phyloP scores from a whole-genome alignment of 23 tunicate genomes.

The Clavelina lepadiformis region DNA sequence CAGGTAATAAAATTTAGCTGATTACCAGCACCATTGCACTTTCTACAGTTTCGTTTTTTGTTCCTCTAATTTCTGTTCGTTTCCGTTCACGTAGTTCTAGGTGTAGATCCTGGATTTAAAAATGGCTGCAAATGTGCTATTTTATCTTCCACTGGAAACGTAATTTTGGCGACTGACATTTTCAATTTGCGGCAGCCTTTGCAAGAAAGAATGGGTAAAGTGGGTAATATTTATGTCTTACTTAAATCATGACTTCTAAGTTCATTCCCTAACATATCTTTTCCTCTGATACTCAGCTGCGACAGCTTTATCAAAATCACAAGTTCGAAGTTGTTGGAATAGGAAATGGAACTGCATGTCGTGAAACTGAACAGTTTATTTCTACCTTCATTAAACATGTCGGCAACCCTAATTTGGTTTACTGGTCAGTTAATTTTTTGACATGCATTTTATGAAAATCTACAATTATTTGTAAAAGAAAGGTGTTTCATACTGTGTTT shows the following conservation, averaged over 20 bases:
- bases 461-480: too few relatives aligned
- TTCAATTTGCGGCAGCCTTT: too few relatives aligned
- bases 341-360: slow-evolving; percentile 90
- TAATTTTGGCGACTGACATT: slow-evolving; percentile 60
- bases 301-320: slow-evolving; percentile 28
- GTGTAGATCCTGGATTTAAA: slow-evolving; percentile 85
- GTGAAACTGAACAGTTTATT: slow-evolving; percentile 67
- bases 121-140: slow-evolving; percentile 98
- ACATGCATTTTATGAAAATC: not conserved
- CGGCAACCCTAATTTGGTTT: slow-evolving; percentile 25
- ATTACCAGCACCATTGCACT: not conserved
- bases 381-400: slow-evolving; percentile 35
- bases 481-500: too few relatives aligned
- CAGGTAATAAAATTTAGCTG: not conserved
- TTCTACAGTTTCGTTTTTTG: not conserved
- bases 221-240: too few relatives aligned
- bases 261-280: too few relatives aligned
- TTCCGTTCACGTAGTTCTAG: slow-evolving; percentile 30
- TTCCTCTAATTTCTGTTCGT: not conserved
- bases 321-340: slow-evolving; percentile 71
- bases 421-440: slow-evolving; percentile 28
- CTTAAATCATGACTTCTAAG: too few relatives aligned
- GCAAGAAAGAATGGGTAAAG: too few relatives aligned
- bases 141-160: slow-evolving; percentile 50
- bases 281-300: too few relatives aligned